Base-by-base conservation (phyloP, 2,113 vertebrate genomes). In the Neodontobutis hainanensis region DNA sequence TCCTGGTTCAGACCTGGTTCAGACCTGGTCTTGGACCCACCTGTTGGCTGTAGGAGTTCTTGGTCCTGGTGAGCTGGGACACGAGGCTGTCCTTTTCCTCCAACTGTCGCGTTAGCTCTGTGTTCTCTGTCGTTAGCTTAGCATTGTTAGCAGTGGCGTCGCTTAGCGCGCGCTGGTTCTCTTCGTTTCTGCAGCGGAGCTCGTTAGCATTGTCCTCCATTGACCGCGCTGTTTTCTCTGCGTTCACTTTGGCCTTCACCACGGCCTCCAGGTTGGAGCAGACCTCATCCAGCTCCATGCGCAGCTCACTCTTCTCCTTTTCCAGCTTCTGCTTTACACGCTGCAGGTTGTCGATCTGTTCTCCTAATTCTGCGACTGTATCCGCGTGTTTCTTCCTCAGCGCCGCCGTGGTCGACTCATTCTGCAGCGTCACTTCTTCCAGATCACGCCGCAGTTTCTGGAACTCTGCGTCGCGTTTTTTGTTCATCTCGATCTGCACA, bases 281-380 rank as follows among this genome's bases (percentile, higher is more conserved):
- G n/a, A 96, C 42, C 3, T 97, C 96, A 0, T 97, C 95, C 60
- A 97, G 78, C 82, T 95, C 95, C 61, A 96, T 74, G 82, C 94
- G 96, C 57, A 96, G 79, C 86, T 97, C 95, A 0, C 92, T 94
- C 88, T 96, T 96, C 68, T 96, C 96, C 68, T 97, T 97, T 88
- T 98, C 95, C 79, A 96, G 90, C 78, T 96, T 97, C 82, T 96
- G 94, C 77, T 96, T 96, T 47, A 97, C 93, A 0, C 96, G 89
- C 84, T 97, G 95, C 59, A 97, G 90, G 79, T 90, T 90, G 10
- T 91, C 90, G 3, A 90, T 84, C 45, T 90, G 89, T 10, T 90
- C 89, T n/a, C n/a, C n/a, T n/a, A n/a, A n/a, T n/a, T n/a, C n/a
- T n/a, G n/a, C n/a, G n/a, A n/a, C n/a, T n/a, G n/a, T n/a, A n/a